Evolutionary conservation across 2,113 vertebrate species (phyloP).

Genomic region (Physeter macrocephalus): DNA sequence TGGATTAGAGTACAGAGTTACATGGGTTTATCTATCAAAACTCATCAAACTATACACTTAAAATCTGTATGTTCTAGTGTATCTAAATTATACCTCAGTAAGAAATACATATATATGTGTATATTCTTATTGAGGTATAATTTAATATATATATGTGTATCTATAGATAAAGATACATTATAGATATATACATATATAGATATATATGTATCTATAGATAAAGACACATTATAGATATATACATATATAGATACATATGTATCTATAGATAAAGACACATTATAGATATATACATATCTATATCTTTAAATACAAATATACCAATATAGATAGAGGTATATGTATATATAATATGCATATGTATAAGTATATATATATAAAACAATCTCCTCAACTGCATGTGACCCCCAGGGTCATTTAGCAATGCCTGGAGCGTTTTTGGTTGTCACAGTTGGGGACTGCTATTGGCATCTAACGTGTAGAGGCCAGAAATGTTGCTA

Average conservation of each 20-base stretch:
- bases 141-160: not conserved
- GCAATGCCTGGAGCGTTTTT: not conserved
- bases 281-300: too few species aligned
- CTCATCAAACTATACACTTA: not conserved
- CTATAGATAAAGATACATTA: not conserved
- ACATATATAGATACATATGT: not conserved
- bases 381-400: not conserved
- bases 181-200: not conserved
- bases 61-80: not conserved
- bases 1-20: not conserved
- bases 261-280: too few species aligned
- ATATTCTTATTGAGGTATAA: not conserved
- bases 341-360: not conserved
- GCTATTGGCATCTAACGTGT: not conserved
- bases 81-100: not conserved
- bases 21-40: not conserved
- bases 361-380: not conserved
- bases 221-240: too few species aligned
- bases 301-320: too few species aligned
- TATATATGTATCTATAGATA: too few species aligned
- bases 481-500: not conserved
- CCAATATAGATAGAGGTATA: too few species aligned
- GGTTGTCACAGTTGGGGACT: not conserved
- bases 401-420: too few species aligned
- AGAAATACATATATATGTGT: not conserved